A percentile compares a stretch with the other conserved stretches of the same genome.
These are phyloP conservation scores for Drosophila mimica DNA, from an alignment of 2,888 invertebrate species.

Conservation along the genomic window DNA sequence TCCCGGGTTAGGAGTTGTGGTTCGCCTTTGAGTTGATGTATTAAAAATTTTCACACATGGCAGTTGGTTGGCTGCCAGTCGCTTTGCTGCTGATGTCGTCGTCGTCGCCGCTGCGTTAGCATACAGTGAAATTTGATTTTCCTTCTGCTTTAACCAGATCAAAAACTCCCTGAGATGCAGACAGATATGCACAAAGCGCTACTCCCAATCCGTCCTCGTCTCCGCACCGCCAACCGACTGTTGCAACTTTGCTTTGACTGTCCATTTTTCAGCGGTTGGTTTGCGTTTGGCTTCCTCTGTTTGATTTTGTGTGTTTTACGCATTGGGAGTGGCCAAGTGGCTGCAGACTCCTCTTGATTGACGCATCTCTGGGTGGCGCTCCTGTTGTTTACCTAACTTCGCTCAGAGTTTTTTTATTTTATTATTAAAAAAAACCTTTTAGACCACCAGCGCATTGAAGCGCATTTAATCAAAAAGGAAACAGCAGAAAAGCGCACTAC, in stretches of 20 bases:
- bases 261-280: conserved; percentile 62
- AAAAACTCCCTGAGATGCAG: conserved; percentile 23
- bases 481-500: background rate
- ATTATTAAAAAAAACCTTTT: conserved; percentile 51
- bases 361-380: conserved; percentile 33
- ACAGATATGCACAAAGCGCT: conserved; percentile 8
- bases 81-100: conserved; percentile 26
- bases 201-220: background rate
- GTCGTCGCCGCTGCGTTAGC: conserved; percentile 21
- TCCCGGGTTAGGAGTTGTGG: conserved; percentile 43
- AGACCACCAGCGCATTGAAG: background rate
- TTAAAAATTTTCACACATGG: conserved; percentile 80
- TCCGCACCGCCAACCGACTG: background rate
- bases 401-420: conserved; percentile 23
- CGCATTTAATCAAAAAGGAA: background rate
- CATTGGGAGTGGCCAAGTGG: conserved; percentile 21
- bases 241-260: conserved; percentile 51
- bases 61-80: conserved; percentile 68
- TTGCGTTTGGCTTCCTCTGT: conserved; percentile 43
- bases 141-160: conserved; percentile 40
- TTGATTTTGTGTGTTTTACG: conserved; percentile 20
- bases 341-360: conserved; percentile 53
- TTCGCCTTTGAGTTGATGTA: conserved; percentile 75
- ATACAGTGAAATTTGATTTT: conserved; percentile 70
- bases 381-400: conserved; percentile 21